Base-by-base conservation (phyloP, 2,797 vertebrate species). In the Poecile montanus region DNA sequence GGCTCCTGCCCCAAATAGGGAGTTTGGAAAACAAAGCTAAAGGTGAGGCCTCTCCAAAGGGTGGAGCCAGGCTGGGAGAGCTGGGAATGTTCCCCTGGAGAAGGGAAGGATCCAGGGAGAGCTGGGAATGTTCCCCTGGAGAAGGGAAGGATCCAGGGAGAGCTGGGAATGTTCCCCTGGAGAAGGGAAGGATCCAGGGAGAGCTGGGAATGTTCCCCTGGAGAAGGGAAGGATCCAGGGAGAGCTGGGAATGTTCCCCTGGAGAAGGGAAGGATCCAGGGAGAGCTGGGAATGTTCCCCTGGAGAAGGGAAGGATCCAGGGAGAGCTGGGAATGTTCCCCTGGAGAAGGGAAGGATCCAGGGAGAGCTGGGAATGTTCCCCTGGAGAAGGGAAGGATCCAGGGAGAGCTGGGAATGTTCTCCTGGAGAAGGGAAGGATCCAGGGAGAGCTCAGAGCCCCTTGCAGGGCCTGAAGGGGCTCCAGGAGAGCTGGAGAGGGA, bases 21-120 rank as follows among this genome's bases (percentile, higher is more conserved):
- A 21, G 9, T 6, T 20, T 11, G 45, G 45, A 1, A 76, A 12
- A 30, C 6, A 10, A 11, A 80, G 25, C 12, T 0, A 10, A 7
- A 60, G 1, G 11, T 3, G 21, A 57, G n/a, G 19, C 14, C 20
- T 16, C 56, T 40, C 38, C 38, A 40, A 40, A 40, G 38, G 13
- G 38, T 80, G 30, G 45, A 50, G 20, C 25, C 36, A 2, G 44
- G 7, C 44, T 44, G 40, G 56, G 56, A 61, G 16, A 36, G 38
- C 47, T 51, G 60, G 75, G 72, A 32, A 32, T 48, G 72, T 6
- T 40, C 45, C 1, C 56, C 34, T 26, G 72, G 72, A 32, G 34
- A 32, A 19, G 57, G 5, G 57, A 75, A 40, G 44, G 45, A 1
- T 19, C 16, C 34, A 48, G 48, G 53, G n/a, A 22, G 45, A 47